phyloP scores from a whole-genome alignment of 1,140 invertebrate genomes.

The Trichonephila clavipes region DNA sequence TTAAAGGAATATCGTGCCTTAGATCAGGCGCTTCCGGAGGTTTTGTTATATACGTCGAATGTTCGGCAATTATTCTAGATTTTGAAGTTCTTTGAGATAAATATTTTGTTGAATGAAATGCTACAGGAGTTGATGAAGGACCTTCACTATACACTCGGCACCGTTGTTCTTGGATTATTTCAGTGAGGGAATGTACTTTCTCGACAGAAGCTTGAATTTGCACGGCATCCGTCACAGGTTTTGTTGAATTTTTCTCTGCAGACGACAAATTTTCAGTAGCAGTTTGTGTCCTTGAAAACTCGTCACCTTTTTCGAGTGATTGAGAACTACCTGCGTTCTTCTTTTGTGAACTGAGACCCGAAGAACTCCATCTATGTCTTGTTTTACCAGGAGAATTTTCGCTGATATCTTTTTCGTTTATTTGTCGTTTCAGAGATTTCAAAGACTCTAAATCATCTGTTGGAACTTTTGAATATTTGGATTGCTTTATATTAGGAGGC shows the following conservation, averaged over 20 bases:
- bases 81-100: constrained; percentile 19
- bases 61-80: constrained; percentile 42
- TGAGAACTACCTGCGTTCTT: constrained; percentile 87
- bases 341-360: constrained; percentile 93
- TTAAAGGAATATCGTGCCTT: constrained; percentile 21
- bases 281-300: not conserved
- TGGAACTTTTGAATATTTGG: constrained; percentile 37
- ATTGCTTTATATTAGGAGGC: constrained; percentile 68
- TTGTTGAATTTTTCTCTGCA: not conserved
- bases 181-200: constrained; percentile 54
- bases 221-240: not conserved
- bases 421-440: constrained; percentile 27
- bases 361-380: constrained; percentile 67
- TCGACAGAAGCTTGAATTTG: constrained; percentile 26
- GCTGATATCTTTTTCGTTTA: constrained; percentile 5
- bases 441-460: constrained; percentile 32
- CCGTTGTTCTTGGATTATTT: constrained; percentile 72
- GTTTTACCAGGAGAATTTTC: constrained; percentile 78
- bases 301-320: constrained; percentile 63
- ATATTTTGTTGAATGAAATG: constrained; percentile 65
- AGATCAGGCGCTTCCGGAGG: constrained; percentile 8
- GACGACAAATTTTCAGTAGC: not conserved
- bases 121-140: constrained; percentile 26
- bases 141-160: constrained; percentile 71
- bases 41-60: constrained; percentile 5